Percentiles rank a stretch among this genome's conserved stretches.
These are phyloP conservation scores for Pemphredon lugubris DNA, from an alignment of 2,888 invertebrate species.

Conservation along the genomic window DNA sequence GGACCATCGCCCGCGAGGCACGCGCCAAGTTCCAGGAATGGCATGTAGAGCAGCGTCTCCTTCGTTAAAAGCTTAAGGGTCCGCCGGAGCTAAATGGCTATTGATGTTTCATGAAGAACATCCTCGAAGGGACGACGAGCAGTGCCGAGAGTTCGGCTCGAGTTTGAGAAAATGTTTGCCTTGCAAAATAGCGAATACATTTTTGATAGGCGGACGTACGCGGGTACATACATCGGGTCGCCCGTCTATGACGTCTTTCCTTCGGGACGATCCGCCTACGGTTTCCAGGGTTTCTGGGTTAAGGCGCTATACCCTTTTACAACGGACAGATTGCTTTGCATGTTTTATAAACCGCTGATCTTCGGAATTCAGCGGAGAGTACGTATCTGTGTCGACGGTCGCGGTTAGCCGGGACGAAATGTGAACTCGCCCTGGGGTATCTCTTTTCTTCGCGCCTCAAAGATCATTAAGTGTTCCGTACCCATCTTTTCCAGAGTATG, in stretches of 20 bases:
- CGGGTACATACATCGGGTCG: constrained; percentile 5
- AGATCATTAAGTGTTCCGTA: too few relatives aligned
- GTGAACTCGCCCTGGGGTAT: constrained; percentile 8
- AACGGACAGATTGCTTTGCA: constrained; percentile 72
- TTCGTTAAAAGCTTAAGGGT: neutral
- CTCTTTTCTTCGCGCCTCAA: constrained; percentile 19
- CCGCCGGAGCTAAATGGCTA: neutral
- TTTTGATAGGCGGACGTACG: constrained; percentile 59
- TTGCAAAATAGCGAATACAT: constrained; percentile 72
- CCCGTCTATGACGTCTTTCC: constrained; percentile 45
- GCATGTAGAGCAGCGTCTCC: too few relatives aligned
- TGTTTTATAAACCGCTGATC: constrained; percentile 70
- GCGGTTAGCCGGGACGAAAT: constrained; percentile 31
- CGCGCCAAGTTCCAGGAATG: too few relatives aligned
- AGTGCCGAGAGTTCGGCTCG: constrained; percentile 18
- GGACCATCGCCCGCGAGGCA: too few relatives aligned
- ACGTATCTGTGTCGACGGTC: constrained; percentile 18
- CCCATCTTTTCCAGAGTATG: too few relatives aligned
- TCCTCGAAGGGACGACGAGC: too few relatives aligned
- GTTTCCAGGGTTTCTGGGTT: constrained; percentile 63
- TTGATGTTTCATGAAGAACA: constrained; percentile 13
- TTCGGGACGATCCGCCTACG: constrained; percentile 53
- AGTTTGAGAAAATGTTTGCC: constrained; percentile 68
- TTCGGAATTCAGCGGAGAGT: constrained; percentile 38
- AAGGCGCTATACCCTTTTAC: constrained; percentile 62